These are phyloP conservation scores for Uria aalge DNA, from an alignment of 2,113 vertebrate species.

Conservation along the genomic window DNA sequence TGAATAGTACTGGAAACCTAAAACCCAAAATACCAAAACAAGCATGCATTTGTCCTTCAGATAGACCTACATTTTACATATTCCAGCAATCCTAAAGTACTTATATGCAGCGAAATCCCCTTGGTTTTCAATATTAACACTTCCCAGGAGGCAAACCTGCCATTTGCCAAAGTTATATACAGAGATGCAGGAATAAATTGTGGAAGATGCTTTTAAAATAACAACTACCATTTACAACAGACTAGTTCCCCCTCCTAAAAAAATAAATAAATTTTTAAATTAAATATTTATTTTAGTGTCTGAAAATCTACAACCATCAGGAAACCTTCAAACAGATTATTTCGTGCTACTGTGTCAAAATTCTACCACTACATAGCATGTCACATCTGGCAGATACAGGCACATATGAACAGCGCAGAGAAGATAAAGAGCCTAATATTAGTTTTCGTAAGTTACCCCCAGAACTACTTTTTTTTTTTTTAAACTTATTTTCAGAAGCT, in stretches of 20 bases:
- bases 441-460: background rate
- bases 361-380: background rate
- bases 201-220: background rate
- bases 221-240: background rate
- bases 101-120: background rate
- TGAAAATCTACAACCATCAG: background rate
- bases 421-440: background rate
- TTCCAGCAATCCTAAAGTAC: background rate
- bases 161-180: background rate
- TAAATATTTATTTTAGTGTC: background rate
- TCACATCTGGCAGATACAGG: background rate
- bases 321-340: background rate
- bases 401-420: rapidly evolving
- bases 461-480: background rate
- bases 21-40: conserved; percentile 37
- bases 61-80: conserved; percentile 11
- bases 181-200: background rate
- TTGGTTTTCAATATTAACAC: background rate
- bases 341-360: background rate
- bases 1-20: conserved; percentile 6
- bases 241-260: background rate
- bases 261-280: too few species aligned
- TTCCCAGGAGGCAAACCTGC: background rate
- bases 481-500: background rate
- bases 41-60: conserved; percentile 35